Conservation (phyloP, 2,113 vertebrate genomes). For the Chascanopsetta lugubris region DNA sequence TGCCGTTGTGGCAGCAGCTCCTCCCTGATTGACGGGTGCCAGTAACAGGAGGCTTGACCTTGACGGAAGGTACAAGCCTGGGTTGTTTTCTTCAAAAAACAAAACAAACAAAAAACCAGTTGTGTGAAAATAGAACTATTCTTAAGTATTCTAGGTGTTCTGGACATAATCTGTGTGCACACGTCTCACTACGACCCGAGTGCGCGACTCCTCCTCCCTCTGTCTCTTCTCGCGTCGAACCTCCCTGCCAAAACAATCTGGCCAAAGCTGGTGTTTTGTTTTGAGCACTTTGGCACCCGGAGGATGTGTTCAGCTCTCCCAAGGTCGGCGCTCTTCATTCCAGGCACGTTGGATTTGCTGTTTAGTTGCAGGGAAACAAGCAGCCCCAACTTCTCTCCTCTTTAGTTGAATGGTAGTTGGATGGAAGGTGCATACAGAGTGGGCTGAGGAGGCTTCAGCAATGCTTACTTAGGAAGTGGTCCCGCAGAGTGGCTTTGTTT, state of each 20-base stretch:
- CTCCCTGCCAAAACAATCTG: slow-evolving; percentile 55
- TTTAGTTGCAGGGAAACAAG: slow-evolving; percentile 56
- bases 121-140: not conserved
- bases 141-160: slow-evolving; percentile 1
- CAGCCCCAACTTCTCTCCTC: slow-evolving; percentile 21
- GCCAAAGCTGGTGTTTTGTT: slow-evolving; percentile 58
- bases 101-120: too few relatives aligned
- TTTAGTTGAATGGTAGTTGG: slow-evolving; percentile 32
- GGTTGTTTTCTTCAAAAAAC: slow-evolving; percentile 13
- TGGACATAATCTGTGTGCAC: slow-evolving; percentile 11
- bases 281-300: slow-evolving; percentile 58
- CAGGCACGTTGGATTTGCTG: slow-evolving; percentile 57
- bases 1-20: slow-evolving; percentile 27
- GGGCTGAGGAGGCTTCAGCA: slow-evolving; percentile 18
- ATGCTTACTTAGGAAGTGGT: slow-evolving; percentile 21
- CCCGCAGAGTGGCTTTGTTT: slow-evolving; percentile 5
- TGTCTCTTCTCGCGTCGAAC: slow-evolving; percentile 30
- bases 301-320: slow-evolving; percentile 56
- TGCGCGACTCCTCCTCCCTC: not conserved
- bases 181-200: slow-evolving; percentile 7
- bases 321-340: slow-evolving; percentile 72
- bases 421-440: slow-evolving; percentile 53
- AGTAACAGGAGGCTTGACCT: slow-evolving; percentile 59
- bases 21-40: slow-evolving; percentile 56
- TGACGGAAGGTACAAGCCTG: slow-evolving; percentile 32